Conservation (phyloP, 2,797 vertebrate species). For the Fringilla coelebs region DNA sequence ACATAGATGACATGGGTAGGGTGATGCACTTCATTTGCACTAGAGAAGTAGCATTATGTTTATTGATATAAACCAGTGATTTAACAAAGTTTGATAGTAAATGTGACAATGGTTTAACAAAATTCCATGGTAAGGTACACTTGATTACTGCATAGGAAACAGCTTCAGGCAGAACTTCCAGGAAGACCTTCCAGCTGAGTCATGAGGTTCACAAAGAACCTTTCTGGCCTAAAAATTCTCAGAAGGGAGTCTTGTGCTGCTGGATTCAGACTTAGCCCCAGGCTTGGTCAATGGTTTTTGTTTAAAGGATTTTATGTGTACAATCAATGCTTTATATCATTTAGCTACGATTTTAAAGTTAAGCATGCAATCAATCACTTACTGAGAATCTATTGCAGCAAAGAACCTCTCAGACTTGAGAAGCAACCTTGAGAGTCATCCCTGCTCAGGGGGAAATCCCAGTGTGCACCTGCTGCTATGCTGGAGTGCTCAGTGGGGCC, state of each 20-base stretch:
- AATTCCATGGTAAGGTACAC: rapidly evolving
- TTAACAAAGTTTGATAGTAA: neutral
- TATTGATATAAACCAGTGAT: neutral
- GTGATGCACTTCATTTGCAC: neutral
- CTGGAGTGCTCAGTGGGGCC: neutral
- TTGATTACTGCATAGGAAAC: neutral
- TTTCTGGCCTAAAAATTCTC: neutral
- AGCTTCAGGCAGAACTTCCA: neutral
- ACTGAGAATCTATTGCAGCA: neutral
- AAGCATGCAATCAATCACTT: neutral
- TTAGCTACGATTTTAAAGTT: neutral
- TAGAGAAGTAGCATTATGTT: neutral
- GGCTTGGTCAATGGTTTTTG: neutral
- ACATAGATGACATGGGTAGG: neutral
- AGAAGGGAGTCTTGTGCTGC: neutral
- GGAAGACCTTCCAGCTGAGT: rapidly evolving
- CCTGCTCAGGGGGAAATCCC: neutral
- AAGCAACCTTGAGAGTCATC: neutral
- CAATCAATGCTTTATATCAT: neutral
- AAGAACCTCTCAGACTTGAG: neutral
- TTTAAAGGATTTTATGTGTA: neutral
- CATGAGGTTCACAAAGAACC: neutral
- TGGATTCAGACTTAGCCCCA: neutral
- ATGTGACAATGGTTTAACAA: neutral
- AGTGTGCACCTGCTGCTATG: neutral